Evolutionary conservation across 2,888 invertebrate genomes (phyloP), one percentile per base, ranked within the genome.

Genomic region (Agonopterix alstromeriana): DNA sequence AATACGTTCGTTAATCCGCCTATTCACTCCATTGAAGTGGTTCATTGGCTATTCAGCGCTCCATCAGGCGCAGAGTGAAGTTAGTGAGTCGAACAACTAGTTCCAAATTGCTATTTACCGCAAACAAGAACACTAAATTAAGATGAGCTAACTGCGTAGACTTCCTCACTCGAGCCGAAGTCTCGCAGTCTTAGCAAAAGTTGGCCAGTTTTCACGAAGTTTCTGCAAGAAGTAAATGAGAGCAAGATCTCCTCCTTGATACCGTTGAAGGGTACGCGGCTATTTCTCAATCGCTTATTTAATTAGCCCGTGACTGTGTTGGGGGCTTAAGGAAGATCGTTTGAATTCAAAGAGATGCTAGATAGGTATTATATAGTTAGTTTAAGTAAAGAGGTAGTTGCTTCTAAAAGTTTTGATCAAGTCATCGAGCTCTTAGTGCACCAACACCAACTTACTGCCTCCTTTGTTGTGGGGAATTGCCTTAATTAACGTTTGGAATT

Each of bases 81-180:
- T 49, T 48, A 40, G 8, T 40, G 46, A 35, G 46, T 51, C 46
- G 42, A 46, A 52, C 49, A 44, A 46, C 46, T 46, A 46, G 46
- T 43, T 46, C 46, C 43, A 80, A 85, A 82, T 82, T 77, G 75
- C 74, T 82, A 78, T 81, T 82, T 82, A 79, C 78, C 77, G 60
- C 77, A 78, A 81, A 82, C 82, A 83, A 81, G 82, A 77, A 68
- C 69, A 70, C 72, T 77, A 79, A 82, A 84, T 82, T 80, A 80
- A 80, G 77, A 80, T 75, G 76, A 73, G 74, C 68, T 68, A 69
- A 73, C 71, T 73, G 73, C 70, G 53, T 59, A 55, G 58, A 56
- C 56, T 54, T 55, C 42, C 35, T 12, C 27, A 14, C 36, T 38
- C 36, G 14, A 41, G 46, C 12, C 8, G 42, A 38, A 48, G 42